A percentile compares a stretch with the other conserved stretches of the same genome.
Evolutionary conservation across 2,797 vertebrate genomes (phyloP).

Genomic region (Rhodeus uyekii): DNA sequence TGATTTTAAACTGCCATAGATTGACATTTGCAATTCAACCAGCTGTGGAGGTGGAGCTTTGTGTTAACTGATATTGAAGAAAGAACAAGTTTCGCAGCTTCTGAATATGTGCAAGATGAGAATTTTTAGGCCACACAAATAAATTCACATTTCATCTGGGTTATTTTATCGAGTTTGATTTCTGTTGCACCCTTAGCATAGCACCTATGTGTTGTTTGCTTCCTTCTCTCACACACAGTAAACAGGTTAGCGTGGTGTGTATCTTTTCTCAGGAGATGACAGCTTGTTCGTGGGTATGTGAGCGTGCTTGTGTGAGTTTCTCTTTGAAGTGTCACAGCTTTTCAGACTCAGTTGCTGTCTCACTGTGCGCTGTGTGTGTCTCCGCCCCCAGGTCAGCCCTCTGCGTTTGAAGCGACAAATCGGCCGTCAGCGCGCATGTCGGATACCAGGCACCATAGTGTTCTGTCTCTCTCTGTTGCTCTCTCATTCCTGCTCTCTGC

Average conservation of each 20-base stretch:
- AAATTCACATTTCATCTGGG: neutral
- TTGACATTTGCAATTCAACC: neutral
- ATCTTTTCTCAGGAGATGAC: constrained; percentile 37
- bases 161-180: constrained; percentile 17
- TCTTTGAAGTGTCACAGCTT: constrained; percentile 58
- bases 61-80: neutral
- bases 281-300: constrained; percentile 40
- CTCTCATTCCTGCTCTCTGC: constrained; percentile 26
- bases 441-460: constrained; percentile 26
- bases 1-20: neutral
- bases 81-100: neutral
- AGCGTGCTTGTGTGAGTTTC: constrained; percentile 34
- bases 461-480: constrained; percentile 17
- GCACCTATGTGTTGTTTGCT: constrained; percentile 11
- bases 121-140: neutral
- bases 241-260: constrained; percentile 37
- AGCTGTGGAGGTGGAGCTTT: neutral
- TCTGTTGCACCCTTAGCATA: neutral
- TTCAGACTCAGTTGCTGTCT: constrained; percentile 50
- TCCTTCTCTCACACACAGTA: constrained; percentile 31
- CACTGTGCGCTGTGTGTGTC: constrained; percentile 48
- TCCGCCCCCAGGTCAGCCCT: constrained; percentile 56
- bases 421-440: constrained; percentile 54
- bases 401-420: constrained; percentile 63
- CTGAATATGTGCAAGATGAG: neutral